Conservation (phyloP, 2,888 invertebrate species). For the Dasypogon diadema region DNA sequence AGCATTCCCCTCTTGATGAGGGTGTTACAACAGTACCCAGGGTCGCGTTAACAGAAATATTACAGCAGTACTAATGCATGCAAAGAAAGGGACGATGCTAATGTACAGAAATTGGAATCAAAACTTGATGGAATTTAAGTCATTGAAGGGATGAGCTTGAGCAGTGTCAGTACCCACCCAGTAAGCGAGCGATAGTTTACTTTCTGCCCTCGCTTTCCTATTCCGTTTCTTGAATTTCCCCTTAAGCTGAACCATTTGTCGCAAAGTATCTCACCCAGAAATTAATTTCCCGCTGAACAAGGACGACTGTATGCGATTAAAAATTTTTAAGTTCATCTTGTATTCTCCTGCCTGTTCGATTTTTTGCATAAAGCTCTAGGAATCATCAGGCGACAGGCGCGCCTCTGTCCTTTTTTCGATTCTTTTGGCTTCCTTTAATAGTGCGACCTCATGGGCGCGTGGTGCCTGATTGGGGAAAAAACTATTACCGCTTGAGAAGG, state of each 20-base stretch:
- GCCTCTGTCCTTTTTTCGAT: constrained; percentile 33
- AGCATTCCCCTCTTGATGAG: constrained; percentile 25
- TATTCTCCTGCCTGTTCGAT: constrained; percentile 22
- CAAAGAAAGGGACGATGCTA: constrained; percentile 39
- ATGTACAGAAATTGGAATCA: constrained; percentile 9
- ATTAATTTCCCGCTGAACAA: constrained; percentile 43
- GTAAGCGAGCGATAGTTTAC: not conserved
- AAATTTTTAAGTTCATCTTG: constrained; percentile 45
- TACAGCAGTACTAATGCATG: constrained; percentile 29
- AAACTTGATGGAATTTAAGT: constrained; percentile 37
- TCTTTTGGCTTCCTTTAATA: constrained; percentile 46
- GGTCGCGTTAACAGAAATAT: constrained; percentile 18
- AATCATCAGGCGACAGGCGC: constrained; percentile 29
- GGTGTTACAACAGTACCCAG: not conserved
- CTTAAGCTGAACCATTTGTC: constrained; percentile 36
- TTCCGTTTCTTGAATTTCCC: constrained; percentile 37
- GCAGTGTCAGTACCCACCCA: not conserved
- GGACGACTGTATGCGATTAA: constrained; percentile 43
- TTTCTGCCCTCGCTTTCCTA: not conserved
- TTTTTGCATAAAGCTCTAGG: constrained; percentile 28
- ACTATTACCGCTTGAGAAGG: constrained; percentile 4
- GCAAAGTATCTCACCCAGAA: constrained; percentile 36
- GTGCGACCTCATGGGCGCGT: constrained; percentile 20
- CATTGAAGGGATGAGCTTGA: not conserved
- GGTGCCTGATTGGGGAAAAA: constrained; percentile 34